Conservation (phyloP, 1,140 invertebrate species). For the Ceratosolen solmsi region DNA sequence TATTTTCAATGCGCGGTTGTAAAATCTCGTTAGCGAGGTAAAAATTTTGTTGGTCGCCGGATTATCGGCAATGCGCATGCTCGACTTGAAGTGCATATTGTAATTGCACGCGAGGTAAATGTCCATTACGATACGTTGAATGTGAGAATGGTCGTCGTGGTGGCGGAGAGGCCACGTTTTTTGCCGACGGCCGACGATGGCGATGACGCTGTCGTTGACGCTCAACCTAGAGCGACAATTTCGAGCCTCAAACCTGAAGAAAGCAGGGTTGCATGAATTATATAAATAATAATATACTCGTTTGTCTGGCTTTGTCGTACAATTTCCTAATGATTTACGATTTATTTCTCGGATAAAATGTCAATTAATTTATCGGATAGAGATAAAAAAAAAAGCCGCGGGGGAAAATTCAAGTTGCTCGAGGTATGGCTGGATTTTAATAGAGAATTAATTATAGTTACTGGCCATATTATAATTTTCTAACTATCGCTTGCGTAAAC, state of each 20-base stretch:
- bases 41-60: too few species aligned
- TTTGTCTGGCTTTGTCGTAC: neutral
- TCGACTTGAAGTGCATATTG: neutral
- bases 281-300: neutral
- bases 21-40: too few species aligned
- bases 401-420: too few species aligned
- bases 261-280: neutral
- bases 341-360: neutral
- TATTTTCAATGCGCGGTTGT: too few species aligned
- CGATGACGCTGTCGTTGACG: neutral
- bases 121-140: too few species aligned
- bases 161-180: neutral
- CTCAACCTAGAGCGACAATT: too few species aligned
- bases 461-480: conserved; percentile 14
- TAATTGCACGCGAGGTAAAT: conserved; percentile 43
- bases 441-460: neutral
- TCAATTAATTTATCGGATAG: neutral
- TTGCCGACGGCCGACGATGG: conserved; percentile 41
- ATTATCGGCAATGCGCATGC: conserved; percentile 41
- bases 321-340: neutral
- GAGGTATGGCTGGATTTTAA: too few species aligned
- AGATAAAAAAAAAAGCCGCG: too few species aligned
- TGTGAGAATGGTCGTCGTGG: neutral
- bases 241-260: neutral
- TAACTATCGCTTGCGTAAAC: neutral